Evolutionary conservation across 37 sponge, comb jelly and placozoan species (phyloP), one percentile per base, ranked within the genome.

Genomic region (Aplysina aerophoba): DNA sequence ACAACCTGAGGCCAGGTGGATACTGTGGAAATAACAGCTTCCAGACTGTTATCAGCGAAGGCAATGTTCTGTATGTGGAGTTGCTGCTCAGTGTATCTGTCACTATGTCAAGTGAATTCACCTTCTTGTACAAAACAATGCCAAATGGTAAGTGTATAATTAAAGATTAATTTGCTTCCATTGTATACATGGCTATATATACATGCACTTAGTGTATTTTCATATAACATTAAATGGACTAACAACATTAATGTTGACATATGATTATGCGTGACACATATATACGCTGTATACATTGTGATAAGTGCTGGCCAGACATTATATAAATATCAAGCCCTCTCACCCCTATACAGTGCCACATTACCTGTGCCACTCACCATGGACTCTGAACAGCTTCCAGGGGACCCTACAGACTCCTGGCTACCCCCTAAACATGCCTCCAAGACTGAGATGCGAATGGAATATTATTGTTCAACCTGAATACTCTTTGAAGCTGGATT

Each of bases 11-110:
- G 39, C 44, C 6, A 3, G 78, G 53, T 19, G 78, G 78, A 17
- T 75, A 75, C 53, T 75, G 78, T 11, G 78, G 78, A 21, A 40
- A 14, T n/a, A 24, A 75, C 25, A 75, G 54, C 24, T 75, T 75
- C 40, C 44, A 75, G 25, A 75, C 78, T 0, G 37, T 75, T 4
- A 36, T 75, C 53, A 75, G 78, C 24, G 78, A 75, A 12, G 39
- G 54, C 25, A 75, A 75, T 36, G 78, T 75, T 40, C 22, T 75
- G 14, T 75, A n/a, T 41, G 54, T 75, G 21, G 78, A 75, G 37
- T 12, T 75, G 25, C 33, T 75, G 17, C 34, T 34, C 34, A 35
- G 35, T 69, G 71, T 31, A 69, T 11, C 3, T 8, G 3, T 44
- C 50, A 44, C 3, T 44, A 44, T 8, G 3, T 11, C 50, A 44